Percentiles rank a stretch among this genome's conserved stretches.
These are phyloP conservation scores for Cenopis cana DNA, from an alignment of 2,888 invertebrate genomes.

Conservation along the genomic window DNA sequence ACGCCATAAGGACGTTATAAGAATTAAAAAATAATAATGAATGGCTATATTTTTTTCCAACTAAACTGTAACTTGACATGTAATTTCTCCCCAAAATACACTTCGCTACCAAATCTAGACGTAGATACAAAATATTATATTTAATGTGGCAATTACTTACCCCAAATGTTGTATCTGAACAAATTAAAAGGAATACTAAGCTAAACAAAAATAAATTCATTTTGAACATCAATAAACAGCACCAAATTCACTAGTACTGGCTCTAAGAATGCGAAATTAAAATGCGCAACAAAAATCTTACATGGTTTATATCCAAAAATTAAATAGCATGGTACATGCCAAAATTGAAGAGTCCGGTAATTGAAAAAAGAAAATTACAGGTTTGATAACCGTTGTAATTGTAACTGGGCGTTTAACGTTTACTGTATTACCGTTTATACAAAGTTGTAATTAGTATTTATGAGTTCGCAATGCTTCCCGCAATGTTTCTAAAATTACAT, in stretches of 20 bases:
- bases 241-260: not conserved
- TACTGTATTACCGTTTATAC: not conserved
- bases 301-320: constrained; percentile 38
- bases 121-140: not conserved
- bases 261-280: not conserved
- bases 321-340: not conserved
- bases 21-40: too few species aligned
- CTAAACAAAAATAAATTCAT: constrained; percentile 30
- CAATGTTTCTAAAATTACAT: constrained; percentile 17
- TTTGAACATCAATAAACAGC: not conserved
- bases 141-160: constrained; percentile 15
- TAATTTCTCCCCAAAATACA: not conserved
- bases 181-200: constrained; percentile 15
- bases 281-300: not conserved
- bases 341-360: constrained; percentile 9
- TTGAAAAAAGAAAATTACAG: constrained; percentile 21
- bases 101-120: not conserved
- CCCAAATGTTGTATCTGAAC: constrained; percentile 24
- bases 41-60: too few species aligned
- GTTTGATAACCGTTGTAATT: constrained; percentile 12
- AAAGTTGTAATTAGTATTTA: constrained; percentile 9
- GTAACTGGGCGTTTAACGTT: constrained; percentile 24
- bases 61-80: not conserved
- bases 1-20: not conserved
- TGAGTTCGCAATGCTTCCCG: constrained; percentile 2